Conservation (phyloP, 1,140 invertebrate species). For the Drosophila kanapiae region DNA sequence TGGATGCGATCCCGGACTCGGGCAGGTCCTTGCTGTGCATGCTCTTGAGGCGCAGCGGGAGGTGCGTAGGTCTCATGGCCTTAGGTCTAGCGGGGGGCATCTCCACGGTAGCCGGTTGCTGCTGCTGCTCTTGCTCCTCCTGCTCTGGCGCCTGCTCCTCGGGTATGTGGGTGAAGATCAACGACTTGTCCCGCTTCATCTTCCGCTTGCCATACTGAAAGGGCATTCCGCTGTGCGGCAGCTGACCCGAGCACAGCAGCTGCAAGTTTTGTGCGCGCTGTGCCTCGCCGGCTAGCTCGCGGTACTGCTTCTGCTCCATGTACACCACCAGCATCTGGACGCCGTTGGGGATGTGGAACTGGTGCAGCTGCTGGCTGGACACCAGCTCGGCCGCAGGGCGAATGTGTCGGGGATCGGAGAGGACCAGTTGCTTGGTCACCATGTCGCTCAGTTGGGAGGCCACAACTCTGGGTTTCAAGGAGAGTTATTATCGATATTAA, state of each 20-base stretch:
- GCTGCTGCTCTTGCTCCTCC: conserved; percentile 44
- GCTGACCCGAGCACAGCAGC: conserved; percentile 63
- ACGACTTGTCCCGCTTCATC: conserved; percentile 91
- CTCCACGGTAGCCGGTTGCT: not conserved
- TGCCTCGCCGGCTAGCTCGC: conserved; percentile 84
- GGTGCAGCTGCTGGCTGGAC: conserved; percentile 85
- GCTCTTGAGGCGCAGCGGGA: conserved; percentile 87
- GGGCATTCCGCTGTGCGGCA: conserved; percentile 52
- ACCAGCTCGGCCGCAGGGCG: conserved; percentile 91
- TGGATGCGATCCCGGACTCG: conserved; percentile 85
- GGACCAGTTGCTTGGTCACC: conserved; percentile 91
- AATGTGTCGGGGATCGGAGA: conserved; percentile 92
- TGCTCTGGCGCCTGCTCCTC: conserved; percentile 86
- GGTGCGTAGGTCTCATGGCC: conserved; percentile 86
- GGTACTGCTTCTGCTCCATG: conserved; percentile 88
- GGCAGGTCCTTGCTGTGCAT: conserved; percentile 86
- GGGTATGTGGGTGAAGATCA: conserved; percentile 91
- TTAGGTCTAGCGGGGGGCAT: conserved; percentile 67
- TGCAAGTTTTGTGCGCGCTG: conserved; percentile 76
- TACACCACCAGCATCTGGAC: conserved; percentile 92
- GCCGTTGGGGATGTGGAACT: conserved; percentile 91
- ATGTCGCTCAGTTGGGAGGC: conserved; percentile 91
- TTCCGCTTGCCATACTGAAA: conserved; percentile 83
- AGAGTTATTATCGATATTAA: not conserved
- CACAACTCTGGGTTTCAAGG: conserved; percentile 88